Conservation (phyloP, 2,888 invertebrate genomes). For the Drosophila nigritarsus region DNA sequence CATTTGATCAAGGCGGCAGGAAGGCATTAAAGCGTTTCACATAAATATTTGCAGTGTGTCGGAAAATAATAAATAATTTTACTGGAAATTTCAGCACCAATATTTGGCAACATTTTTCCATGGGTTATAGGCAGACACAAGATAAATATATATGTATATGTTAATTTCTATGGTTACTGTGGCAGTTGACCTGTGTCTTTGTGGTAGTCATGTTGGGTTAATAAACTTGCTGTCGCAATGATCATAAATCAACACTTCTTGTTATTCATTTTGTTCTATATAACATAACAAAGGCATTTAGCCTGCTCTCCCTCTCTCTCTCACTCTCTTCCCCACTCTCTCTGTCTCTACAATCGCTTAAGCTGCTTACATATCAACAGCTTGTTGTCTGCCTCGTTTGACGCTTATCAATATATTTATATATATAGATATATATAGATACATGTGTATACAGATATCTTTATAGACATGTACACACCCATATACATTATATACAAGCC, state of each 20-base stretch:
- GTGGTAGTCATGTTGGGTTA: conserved; percentile 51
- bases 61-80: conserved; percentile 6
- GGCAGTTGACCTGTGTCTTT: conserved; percentile 11
- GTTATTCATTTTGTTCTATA: conserved; percentile 33
- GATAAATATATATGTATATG: conserved; percentile 20
- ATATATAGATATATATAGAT: conserved; percentile 6
- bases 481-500: neutral
- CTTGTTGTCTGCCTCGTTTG: conserved; percentile 5
- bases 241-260: conserved; percentile 69
- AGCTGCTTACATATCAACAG: conserved; percentile 44
- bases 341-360: conserved; percentile 34
- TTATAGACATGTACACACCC: conserved; percentile 8
- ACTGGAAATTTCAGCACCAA: conserved; percentile 30
- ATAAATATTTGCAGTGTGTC: conserved; percentile 6
- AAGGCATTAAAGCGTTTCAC: conserved; percentile 6
- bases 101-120: conserved; percentile 3
- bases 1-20: conserved; percentile 1
- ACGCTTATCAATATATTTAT: neutral
- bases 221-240: conserved; percentile 66
- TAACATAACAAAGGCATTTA: conserved; percentile 46
- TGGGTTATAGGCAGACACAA: neutral
- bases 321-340: conserved; percentile 1
- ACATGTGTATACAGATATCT: neutral
- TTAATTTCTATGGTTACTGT: conserved; percentile 43
- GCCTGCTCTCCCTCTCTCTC: conserved; percentile 22